A percentile compares a stretch with the other conserved stretches of the same genome.
Evolutionary conservation across 2,888 invertebrate species (phyloP).

Genomic region (Orthosia gracilis): DNA sequence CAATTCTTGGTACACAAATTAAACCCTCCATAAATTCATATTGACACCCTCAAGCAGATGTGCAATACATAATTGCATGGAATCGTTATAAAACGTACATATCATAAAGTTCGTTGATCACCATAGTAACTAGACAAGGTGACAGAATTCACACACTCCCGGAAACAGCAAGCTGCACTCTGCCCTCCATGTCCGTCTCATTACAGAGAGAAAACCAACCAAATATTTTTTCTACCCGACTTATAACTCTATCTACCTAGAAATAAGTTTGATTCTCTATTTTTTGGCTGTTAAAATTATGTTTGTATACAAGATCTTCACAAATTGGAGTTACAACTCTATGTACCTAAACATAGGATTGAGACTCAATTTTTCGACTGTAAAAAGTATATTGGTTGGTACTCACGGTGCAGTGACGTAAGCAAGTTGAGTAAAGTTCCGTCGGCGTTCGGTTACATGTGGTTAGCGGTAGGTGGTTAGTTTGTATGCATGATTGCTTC

Average conservation of each 20-base stretch:
- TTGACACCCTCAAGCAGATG: slow-evolving; percentile 57
- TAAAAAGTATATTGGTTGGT: slow-evolving; percentile 5
- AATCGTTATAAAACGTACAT: slow-evolving; percentile 64
- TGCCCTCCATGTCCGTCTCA: slow-evolving; percentile 59
- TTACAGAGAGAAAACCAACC: slow-evolving; percentile 49
- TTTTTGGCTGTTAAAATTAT: too few relatives aligned
- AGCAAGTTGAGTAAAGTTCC: slow-evolving; percentile 81
- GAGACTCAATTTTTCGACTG: neutral
- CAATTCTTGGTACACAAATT: neutral
- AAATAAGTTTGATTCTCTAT: slow-evolving; percentile 2
- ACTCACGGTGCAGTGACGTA: slow-evolving; percentile 71
- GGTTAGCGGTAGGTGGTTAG: slow-evolving; percentile 51
- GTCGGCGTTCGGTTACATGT: slow-evolving; percentile 76
- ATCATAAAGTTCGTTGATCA: slow-evolving; percentile 77
- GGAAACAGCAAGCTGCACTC: slow-evolving; percentile 88
- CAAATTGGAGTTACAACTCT: neutral
- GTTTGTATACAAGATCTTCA: too few relatives aligned
- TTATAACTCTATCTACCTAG: neutral
- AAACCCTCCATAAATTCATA: slow-evolving; percentile 33
- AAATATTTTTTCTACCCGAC: neutral
- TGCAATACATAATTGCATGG: slow-evolving; percentile 57
- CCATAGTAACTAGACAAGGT: slow-evolving; percentile 84
- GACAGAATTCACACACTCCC: slow-evolving; percentile 84
- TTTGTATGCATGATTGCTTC: slow-evolving; percentile 73
- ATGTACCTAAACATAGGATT: neutral